Evolutionary conservation across 2,113 vertebrate genomes (phyloP).

Genomic region (Rhadina sibilatrix): DNA sequence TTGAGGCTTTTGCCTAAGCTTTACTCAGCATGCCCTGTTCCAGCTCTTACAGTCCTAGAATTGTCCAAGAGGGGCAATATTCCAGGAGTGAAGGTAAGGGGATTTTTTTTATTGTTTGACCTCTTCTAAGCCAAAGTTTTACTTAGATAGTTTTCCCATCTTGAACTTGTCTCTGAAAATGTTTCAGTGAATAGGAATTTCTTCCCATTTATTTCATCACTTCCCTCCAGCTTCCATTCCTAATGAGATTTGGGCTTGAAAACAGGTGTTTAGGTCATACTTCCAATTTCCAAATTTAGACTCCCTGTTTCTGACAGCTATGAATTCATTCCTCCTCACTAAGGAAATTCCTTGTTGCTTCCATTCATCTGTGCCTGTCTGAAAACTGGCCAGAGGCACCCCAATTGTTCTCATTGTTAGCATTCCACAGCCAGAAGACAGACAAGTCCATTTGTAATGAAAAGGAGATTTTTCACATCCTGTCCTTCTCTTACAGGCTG

Average conservation of each 20-base stretch:
- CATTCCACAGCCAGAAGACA: slow-evolving; percentile 25
- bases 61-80: background rate
- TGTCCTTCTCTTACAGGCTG: background rate
- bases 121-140: background rate
- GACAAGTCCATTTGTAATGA: background rate
- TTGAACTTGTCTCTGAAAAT: background rate
- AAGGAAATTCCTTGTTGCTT: slow-evolving; percentile 31
- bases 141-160: background rate
- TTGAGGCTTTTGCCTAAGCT: background rate
- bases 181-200: background rate
- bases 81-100: background rate
- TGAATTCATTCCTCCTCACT: background rate
- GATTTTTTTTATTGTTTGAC: background rate
- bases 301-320: slow-evolving; percentile 1
- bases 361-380: background rate
- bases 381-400: slow-evolving; percentile 13
- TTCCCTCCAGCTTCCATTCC: background rate
- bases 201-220: background rate
- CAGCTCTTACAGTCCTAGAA: background rate
- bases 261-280: slow-evolving; percentile 37
- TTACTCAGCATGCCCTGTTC: background rate
- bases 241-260: slow-evolving; percentile 36
- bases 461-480: slow-evolving; percentile 26
- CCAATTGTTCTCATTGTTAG: background rate
- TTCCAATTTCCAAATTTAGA: slow-evolving; percentile 22